Conservation (phyloP, 1,140 invertebrate species). For the Pseudomyrmex concolor region DNA sequence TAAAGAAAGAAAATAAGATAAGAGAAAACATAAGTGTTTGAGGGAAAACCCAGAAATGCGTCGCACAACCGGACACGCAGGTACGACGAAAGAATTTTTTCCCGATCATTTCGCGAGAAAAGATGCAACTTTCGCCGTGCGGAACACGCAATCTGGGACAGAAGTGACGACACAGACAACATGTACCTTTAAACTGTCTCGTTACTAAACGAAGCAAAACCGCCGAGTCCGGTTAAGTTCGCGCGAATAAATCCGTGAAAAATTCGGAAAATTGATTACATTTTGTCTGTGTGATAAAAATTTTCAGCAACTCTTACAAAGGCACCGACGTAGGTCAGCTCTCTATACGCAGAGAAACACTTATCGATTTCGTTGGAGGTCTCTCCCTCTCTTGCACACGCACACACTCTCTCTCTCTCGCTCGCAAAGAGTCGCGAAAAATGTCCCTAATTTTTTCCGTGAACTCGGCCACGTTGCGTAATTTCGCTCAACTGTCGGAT, state of each 20-base stretch:
- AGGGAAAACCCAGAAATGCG: too few relatives aligned
- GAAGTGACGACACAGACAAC: neutral
- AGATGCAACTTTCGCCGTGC: neutral
- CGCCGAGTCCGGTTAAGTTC: too few relatives aligned
- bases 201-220: too few relatives aligned
- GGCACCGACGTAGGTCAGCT: slow-evolving; percentile 22
- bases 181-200: too few relatives aligned
- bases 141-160: slow-evolving; percentile 13
- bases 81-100: neutral
- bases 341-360: slow-evolving; percentile 28
- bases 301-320: slow-evolving; percentile 44
- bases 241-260: neutral
- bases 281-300: slow-evolving; percentile 66
- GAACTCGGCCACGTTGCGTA: slow-evolving; percentile 11
- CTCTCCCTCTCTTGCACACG: slow-evolving; percentile 19
- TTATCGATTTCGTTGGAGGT: slow-evolving; percentile 64
- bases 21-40: too few relatives aligned
- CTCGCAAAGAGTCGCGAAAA: neutral
- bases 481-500: slow-evolving; percentile 32
- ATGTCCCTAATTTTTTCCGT: neutral
- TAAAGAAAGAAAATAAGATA: too few relatives aligned
- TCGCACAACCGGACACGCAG: too few relatives aligned
- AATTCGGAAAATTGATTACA: slow-evolving; percentile 31
- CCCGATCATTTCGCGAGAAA: neutral
- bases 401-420: neutral